phyloP scores from a whole-genome alignment of 2,113 vertebrate genomes.

The Aphyosemion australe region DNA sequence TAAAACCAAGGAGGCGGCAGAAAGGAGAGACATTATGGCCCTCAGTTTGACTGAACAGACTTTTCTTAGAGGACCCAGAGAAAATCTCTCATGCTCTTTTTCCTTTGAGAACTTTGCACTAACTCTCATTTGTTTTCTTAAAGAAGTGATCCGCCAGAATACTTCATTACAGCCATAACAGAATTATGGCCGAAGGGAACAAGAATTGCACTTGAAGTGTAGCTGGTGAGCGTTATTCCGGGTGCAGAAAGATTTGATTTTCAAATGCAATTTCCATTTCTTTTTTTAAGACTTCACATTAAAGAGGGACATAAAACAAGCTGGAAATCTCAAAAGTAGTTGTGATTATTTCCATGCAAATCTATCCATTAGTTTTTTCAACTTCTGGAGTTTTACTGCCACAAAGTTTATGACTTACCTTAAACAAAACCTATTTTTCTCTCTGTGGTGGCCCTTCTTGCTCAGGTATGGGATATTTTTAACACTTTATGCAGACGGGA shows the following conservation, averaged over 20 bases:
- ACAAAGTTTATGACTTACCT: slow-evolving; percentile 8
- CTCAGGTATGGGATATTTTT: slow-evolving; percentile 1
- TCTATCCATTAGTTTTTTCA: slow-evolving; percentile 24
- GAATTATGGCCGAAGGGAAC: slow-evolving; percentile 71
- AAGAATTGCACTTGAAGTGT: slow-evolving; percentile 59
- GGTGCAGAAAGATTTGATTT: slow-evolving; percentile 67
- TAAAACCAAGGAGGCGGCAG: not conserved
- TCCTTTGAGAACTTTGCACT: slow-evolving; percentile 27
- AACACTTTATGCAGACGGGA: not conserved
- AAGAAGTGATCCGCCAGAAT: slow-evolving; percentile 59
- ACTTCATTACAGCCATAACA: slow-evolving; percentile 68
- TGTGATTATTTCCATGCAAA: slow-evolving; percentile 49
- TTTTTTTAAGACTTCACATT: slow-evolving; percentile 33
- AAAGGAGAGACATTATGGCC: not conserved
- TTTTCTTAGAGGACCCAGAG: slow-evolving; percentile 32
- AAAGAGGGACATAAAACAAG: slow-evolving; percentile 45
- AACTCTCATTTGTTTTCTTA: slow-evolving; percentile 69
- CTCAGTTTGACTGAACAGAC: slow-evolving; percentile 8
- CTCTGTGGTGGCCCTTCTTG: not conserved
- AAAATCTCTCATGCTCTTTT: slow-evolving; percentile 28
- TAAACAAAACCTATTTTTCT: slow-evolving; percentile 15
- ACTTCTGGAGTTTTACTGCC: slow-evolving; percentile 21
- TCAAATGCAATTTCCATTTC: slow-evolving; percentile 51
- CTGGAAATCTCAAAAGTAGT: slow-evolving; percentile 35
- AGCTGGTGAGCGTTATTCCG: slow-evolving; percentile 62